phyloP scores from a whole-genome alignment of 2,888 invertebrate genomes.

The Orthosia gothica region DNA sequence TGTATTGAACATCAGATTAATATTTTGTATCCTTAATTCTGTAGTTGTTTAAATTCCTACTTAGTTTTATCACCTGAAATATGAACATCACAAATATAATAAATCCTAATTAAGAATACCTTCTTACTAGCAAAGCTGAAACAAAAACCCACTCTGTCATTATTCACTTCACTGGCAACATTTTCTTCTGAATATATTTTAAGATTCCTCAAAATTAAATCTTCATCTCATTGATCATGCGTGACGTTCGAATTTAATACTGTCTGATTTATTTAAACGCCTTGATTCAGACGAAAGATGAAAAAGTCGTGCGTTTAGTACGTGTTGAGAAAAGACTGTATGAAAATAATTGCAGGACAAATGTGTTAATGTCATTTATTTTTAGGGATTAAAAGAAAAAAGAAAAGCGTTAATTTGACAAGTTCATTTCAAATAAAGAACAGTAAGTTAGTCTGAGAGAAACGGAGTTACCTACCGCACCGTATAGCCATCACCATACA shows the following conservation, averaged over 20 bases:
- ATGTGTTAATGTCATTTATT: conserved; percentile 1
- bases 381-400: not conserved
- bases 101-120: too few relatives aligned
- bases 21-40: too few relatives aligned
- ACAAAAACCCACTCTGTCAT: not conserved
- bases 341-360: not conserved
- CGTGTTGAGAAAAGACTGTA: not conserved
- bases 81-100: too few relatives aligned
- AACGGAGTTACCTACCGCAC: not conserved
- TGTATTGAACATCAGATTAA: too few relatives aligned
- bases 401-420: conserved; percentile 1
- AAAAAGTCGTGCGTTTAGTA: not conserved
- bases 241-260: conserved; percentile 49
- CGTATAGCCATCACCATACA: not conserved
- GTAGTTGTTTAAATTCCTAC: too few relatives aligned
- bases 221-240: conserved; percentile 32
- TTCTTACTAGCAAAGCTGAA: not conserved
- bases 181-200: conserved; percentile 28
- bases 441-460: not conserved
- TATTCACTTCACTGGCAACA: conserved; percentile 18
- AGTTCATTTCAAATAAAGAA: not conserved
- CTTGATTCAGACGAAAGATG: conserved; percentile 28
- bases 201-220: conserved; percentile 34
- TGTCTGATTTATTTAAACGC: conserved; percentile 40
- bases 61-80: too few relatives aligned